Base-by-base conservation (phyloP, 2,888 invertebrate genomes). In the Agonopterix heracliana region DNA sequence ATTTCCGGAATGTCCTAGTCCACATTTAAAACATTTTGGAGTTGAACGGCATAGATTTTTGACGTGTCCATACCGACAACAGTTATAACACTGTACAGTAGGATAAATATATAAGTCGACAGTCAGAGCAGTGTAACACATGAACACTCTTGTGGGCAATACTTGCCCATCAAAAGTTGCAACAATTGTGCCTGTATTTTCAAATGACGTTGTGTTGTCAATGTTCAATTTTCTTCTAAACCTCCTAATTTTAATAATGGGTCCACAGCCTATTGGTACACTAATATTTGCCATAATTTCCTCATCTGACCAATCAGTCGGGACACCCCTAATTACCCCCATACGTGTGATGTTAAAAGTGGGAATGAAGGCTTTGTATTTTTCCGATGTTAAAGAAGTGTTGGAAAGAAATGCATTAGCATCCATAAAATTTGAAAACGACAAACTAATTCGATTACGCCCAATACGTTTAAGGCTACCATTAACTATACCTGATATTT, bases 71-170 rank as follows among this genome's bases (percentile, higher is more conserved):
- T 41, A 53, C 8, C 49, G n/a, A 10, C 53, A 52, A 12, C 51
- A 54, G 9, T 47, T 45, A 10, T 49, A 54, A 13, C 53, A 56
- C 13, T 56, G 54, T 7, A 56, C 45, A 0, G 56, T 56, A 2
- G 56, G 54, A 41, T 38, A 56, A 9, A 49, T 54, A 43, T 56
- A 56, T 7, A 56, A 9, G 9, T 54, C 50, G 9, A 52, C 54
- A n/a, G 46, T 43, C 8, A 45, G 11, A 12, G 45, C 11, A 35
- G 34, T 35, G 34, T 45, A 45, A 45, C 45, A 45, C 13, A 45
- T 45, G 35, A 12, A 45, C n/a, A 45, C 34, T 34, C 45, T 34
- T 36, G 34, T 45, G 5, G 45, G 45, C 12, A 45, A 12, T 26
- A 45, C 13, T 45, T 45, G 45, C 2, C 45, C 45, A 45, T 45